Evolutionary conservation across 2,797 vertebrate species (phyloP), one percentile per base, ranked within the genome.

Genomic region (Petrocephalus schoutedeni): DNA sequence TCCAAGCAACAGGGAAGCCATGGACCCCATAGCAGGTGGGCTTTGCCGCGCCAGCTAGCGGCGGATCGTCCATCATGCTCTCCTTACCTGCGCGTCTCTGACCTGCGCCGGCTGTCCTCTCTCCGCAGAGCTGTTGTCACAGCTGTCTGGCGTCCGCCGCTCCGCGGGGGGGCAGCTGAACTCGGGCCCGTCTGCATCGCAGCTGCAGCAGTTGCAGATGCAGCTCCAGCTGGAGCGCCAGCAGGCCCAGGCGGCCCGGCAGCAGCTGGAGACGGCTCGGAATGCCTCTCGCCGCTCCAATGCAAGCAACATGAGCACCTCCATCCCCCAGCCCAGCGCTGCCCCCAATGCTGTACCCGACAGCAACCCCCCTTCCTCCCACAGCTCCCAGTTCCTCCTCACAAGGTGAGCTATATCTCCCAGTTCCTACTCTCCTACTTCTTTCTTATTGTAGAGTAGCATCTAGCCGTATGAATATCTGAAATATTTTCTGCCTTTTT

Each of bases 1-100:
- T 95, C 98, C 98, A 94, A 99, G 98, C 96, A 99, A 98, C 96
- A 97, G 98, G 95, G 98, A 99, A 96, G 96, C 98, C 91, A 99
- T 99, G 98, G 98, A 99, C 95, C 98, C 98, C 89, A 99, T 99
- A 90, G 98, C 98, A 96, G 98, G 98, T 99, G 94, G 96, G 96
- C 91, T n/a, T 51, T n/a, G 5, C 4, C 0, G n/a, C n/a, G 3
- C n/a, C 19, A 2, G 8, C 5, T n/a, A 2, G 58, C 23, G 5
- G 41, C 32, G 7, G 86, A 45, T 74, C 36, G 32, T 80, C 0
- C 21, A 0, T 10, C 80, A 0, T 1, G 19, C 49, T 51, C 10
- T 28, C 77, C 21, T 7, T 54, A 1, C 14, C 41, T 85, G 58
- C 51, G 2, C 10, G 7, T 58, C 12, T 21, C 85, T 86, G 32